phyloP scores from a whole-genome alignment of 2,113 vertebrate species.

The Conger conger region DNA sequence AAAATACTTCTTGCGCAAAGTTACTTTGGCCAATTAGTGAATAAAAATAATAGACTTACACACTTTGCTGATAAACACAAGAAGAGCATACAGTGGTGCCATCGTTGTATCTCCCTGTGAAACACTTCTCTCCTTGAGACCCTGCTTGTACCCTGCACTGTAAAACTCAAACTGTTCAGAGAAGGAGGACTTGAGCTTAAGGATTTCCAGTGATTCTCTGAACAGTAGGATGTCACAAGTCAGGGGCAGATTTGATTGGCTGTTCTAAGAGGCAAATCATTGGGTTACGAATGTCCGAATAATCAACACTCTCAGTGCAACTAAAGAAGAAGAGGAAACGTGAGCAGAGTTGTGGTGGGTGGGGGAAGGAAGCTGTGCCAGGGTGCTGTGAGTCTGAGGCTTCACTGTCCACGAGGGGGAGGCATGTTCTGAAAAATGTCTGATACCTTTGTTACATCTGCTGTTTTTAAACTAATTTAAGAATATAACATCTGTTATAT shows the following conservation, averaged over 20 bases:
- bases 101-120: not conserved
- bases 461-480: no score
- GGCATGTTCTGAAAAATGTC: no score
- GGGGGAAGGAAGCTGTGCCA: no score
- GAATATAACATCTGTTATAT: no score
- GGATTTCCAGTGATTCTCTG: not conserved
- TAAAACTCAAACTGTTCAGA: not conserved
- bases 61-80: not conserved
- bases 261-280: not conserved
- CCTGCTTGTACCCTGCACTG: no score
- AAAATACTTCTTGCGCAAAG: no score
- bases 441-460: no score
- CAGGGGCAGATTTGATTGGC: not conserved
- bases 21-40: not conserved
- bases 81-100: not conserved
- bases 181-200: conserved; percentile 19
- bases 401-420: no score
- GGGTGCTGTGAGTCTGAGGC: no score
- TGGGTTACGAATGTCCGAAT: not conserved
- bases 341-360: no score
- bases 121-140: not conserved
- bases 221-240: not conserved
- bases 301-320: not conserved
- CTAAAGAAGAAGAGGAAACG: no score
- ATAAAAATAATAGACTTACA: not conserved